Evolutionary conservation across 2,797 vertebrate genomes (phyloP).

Genomic region (Micrastur ruficollis): DNA sequence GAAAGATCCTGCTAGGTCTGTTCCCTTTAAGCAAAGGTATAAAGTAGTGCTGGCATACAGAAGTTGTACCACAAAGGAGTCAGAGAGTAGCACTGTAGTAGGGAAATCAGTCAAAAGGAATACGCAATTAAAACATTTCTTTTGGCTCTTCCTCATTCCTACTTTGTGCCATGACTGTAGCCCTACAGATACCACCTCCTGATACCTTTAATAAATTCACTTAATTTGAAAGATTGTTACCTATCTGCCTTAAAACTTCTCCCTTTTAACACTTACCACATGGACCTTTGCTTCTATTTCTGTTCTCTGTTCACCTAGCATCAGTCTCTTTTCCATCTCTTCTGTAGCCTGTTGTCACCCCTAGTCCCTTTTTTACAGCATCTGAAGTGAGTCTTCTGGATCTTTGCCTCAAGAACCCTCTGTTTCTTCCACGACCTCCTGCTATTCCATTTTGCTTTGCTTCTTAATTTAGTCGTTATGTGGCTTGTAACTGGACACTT

Average conservation of each 20-base stretch:
- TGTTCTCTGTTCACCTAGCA: not conserved
- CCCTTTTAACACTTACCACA: not conserved
- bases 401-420: not conserved
- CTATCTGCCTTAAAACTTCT: not conserved
- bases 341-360: not conserved
- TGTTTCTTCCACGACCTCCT: not conserved
- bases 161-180: not conserved
- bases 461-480: not conserved
- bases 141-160: not conserved
- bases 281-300: slow-evolving; percentile 5
- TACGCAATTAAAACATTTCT: not conserved
- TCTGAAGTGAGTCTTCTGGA: not conserved
- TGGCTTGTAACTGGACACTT: not conserved
- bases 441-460: not conserved
- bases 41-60: not conserved
- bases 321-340: not conserved
- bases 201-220: not conserved
- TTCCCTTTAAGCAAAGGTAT: not conserved
- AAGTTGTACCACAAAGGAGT: not conserved
- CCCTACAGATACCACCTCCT: not conserved
- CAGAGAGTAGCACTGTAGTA: not conserved
- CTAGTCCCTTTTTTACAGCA: not conserved
- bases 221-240: not conserved
- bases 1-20: not conserved
- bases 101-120: not conserved